Base-by-base conservation (phyloP, 2,113 vertebrate genomes). In the Anhinga anhinga region DNA sequence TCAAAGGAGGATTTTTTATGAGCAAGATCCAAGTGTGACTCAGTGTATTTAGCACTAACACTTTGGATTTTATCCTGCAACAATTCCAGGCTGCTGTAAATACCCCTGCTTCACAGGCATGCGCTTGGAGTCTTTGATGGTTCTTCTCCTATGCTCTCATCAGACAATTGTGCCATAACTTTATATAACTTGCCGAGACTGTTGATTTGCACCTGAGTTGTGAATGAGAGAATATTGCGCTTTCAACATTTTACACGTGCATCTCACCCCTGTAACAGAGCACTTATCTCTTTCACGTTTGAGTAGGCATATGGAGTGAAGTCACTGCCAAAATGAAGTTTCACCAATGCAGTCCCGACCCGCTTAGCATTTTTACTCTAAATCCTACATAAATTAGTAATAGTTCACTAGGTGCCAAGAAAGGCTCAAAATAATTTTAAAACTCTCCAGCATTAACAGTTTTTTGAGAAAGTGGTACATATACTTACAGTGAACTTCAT, bases 401-500 rank as follows among this genome's bases (percentile, higher is more conserved):
- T 40, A 40, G 25, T 18, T 80, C 3, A 0, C 21, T 55, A 32
- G 9, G 23, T 3, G 18, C 79, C 72, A 90, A n/a, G 85, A 93
- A 81, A 84, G 42, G 38, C 71, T 94, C 47, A 20, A 52, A 73
- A 38, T 73, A 16, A 34, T 32, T 55, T 47, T 11, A 52, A 62
- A 83, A 23, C 44, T 49, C 12, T 66, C 10, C 19, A 55, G 30
- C 56, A 30, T 58, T 30, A 78, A 36, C 7, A 72, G 6, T 49
- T 70, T 32, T 30, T 70, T 80, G 38, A 92, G 53, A 82, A 93
- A 89, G 25, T 30, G 63, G 74, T 53, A 16, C 32, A 7, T 63
- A 44, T 95, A 97, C 98, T 98, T 83, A 98, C 96, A 88, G 81
- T 38, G 78, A 94, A 20, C 91, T 95, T 97, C 97, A 98, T 98